Evolutionary conservation across 2,113 vertebrate genomes (phyloP).

Genomic region (Cinclus cinclus): DNA sequence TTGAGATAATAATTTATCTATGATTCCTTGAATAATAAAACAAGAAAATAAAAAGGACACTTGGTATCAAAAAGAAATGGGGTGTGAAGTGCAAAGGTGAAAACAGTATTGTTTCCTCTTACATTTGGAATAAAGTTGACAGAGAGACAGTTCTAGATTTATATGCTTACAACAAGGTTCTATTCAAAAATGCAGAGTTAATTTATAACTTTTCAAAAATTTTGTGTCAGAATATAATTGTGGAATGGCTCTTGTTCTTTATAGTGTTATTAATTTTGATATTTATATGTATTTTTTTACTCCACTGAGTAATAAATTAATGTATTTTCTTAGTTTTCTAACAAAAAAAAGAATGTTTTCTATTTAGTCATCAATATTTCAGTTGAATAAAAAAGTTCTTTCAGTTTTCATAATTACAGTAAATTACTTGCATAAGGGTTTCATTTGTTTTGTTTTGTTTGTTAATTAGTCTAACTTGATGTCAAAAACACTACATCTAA

Average conservation of each 20-base stretch:
- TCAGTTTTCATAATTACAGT: not conserved
- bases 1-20: not conserved
- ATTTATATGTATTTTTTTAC: not conserved
- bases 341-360: not conserved
- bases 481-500: not conserved
- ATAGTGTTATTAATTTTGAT: accelerated
- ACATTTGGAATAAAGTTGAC: not conserved
- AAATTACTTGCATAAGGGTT: not conserved
- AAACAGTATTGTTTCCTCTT: accelerated
- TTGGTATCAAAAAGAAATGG: not conserved
- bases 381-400: not conserved
- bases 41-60: not conserved
- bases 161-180: not conserved
- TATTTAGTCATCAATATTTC: not conserved
- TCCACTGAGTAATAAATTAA: not conserved
- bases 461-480: not conserved
- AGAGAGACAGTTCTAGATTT: not conserved
- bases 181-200: not conserved
- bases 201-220: not conserved
- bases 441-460: not conserved
- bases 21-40: not conserved
- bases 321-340: not conserved
- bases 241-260: not conserved
- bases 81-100: not conserved
- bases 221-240: not conserved